A percentile compares a stretch with the other conserved stretches of the same genome.
phyloP scores from a whole-genome alignment of 2,797 vertebrate species.

The Leuciscus waleckii region DNA sequence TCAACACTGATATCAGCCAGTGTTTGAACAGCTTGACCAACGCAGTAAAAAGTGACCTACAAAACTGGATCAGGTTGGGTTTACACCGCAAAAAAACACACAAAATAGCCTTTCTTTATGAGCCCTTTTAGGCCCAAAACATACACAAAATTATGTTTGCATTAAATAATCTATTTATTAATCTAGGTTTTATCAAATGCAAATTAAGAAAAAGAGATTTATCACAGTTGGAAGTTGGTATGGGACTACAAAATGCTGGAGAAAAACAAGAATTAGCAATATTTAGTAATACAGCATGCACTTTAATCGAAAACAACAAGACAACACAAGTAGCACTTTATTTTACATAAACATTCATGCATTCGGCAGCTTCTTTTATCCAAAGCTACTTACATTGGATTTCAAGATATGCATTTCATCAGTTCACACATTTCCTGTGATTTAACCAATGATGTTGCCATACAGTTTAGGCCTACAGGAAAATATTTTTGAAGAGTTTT shows the following conservation, averaged over 20 bases:
- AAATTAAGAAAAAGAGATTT: not conserved
- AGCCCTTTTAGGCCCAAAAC: conserved; percentile 36
- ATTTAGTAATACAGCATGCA: too few relatives aligned
- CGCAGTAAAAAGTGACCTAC: conserved; percentile 79
- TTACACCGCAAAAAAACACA: not conserved
- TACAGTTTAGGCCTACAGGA: not conserved
- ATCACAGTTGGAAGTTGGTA: not conserved
- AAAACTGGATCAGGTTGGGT: conserved; percentile 64
- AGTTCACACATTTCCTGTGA: too few relatives aligned
- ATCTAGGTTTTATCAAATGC: not conserved
- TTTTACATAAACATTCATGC: not conserved
- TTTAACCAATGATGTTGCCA: not conserved
- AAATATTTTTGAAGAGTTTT: too few relatives aligned
- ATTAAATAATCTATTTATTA: not conserved
- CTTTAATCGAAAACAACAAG: not conserved
- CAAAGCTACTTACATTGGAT: not conserved
- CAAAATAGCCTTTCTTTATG: not conserved
- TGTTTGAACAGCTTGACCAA: conserved; percentile 82
- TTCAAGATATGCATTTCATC: not conserved
- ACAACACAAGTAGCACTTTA: not conserved
- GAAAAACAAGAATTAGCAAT: not conserved
- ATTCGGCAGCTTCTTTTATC: not conserved
- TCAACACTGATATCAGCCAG: conserved; percentile 73
- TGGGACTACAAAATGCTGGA: not conserved
- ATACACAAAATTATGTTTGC: not conserved